These are phyloP conservation scores for Colinus virginianus DNA, from an alignment of 2,113 vertebrate species.

Conservation along the genomic window DNA sequence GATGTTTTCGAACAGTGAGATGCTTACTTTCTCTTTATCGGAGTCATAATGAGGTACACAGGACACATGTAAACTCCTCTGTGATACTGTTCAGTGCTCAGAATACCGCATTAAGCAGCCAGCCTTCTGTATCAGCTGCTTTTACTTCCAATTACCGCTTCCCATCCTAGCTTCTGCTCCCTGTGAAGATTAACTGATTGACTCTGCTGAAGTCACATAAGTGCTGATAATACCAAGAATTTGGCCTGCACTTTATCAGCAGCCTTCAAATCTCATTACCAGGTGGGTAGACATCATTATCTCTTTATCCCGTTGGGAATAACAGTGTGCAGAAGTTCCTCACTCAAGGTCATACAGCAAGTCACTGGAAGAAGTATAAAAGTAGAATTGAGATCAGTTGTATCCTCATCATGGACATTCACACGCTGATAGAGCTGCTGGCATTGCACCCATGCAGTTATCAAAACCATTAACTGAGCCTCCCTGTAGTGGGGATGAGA, in stretches of 20 bases:
- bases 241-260: slow-evolving; percentile 56
- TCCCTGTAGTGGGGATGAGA: background rate
- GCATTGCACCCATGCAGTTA: slow-evolving; percentile 15
- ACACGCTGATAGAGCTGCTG: slow-evolving; percentile 38
- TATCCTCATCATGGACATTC: slow-evolving; percentile 28
- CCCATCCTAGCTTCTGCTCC: background rate
- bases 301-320: slow-evolving; percentile 30
- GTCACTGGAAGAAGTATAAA: slow-evolving; percentile 38
- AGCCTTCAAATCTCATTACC: slow-evolving; percentile 62
- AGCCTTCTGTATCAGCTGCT: background rate
- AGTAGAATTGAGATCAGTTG: slow-evolving; percentile 43
- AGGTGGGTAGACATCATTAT: slow-evolving; percentile 64
- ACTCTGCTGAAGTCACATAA: background rate
- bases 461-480: slow-evolving; percentile 8
- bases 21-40: background rate
- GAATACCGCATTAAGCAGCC: background rate
- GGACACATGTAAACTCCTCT: background rate
- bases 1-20: background rate
- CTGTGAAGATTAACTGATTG: background rate
- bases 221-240: slow-evolving; percentile 56
- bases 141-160: slow-evolving; percentile 30
- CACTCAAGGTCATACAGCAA: slow-evolving; percentile 35
- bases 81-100: background rate
- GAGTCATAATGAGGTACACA: background rate
- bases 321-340: slow-evolving; percentile 57